These are phyloP conservation scores for Chrosomus eos DNA, from an alignment of 2,797 vertebrate genomes.

Conservation along the genomic window DNA sequence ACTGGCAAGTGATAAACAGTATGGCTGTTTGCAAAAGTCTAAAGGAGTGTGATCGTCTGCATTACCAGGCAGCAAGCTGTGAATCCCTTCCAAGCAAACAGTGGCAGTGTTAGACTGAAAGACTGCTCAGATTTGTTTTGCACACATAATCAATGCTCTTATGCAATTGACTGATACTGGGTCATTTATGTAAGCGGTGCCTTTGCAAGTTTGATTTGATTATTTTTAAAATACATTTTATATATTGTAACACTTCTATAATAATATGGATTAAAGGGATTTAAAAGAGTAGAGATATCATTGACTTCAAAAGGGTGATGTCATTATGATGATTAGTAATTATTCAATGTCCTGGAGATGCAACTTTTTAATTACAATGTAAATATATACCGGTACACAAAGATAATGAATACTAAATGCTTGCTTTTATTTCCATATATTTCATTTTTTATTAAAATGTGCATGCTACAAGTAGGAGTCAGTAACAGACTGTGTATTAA, in stretches of 20 bases:
- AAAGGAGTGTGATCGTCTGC: constrained; percentile 16
- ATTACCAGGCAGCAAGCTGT: constrained; percentile 20
- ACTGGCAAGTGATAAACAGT: constrained; percentile 37
- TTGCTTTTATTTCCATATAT: too few relatives aligned
- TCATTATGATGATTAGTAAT: too few relatives aligned
- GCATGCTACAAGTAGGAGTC: too few relatives aligned
- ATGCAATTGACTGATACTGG: background rate
- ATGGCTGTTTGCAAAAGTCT: constrained; percentile 18
- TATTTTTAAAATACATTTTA: background rate
- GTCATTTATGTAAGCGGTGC: background rate
- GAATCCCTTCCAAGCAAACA: background rate
- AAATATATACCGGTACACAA: too few relatives aligned
- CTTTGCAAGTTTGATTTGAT: background rate
- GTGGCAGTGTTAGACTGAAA: background rate
- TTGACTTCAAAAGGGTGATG: background rate
- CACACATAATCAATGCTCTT: background rate
- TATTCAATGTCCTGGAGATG: background rate
- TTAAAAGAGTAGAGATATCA: background rate
- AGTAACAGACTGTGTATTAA: too few relatives aligned
- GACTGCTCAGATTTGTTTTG: constrained; percentile 21
- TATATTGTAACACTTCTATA: background rate
- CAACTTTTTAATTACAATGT: background rate
- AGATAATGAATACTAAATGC: too few relatives aligned
- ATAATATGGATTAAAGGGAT: background rate
- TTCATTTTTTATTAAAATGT: background rate